Conservation (phyloP, 2,797 vertebrate species). For the Bovichtus diacanthus region DNA sequence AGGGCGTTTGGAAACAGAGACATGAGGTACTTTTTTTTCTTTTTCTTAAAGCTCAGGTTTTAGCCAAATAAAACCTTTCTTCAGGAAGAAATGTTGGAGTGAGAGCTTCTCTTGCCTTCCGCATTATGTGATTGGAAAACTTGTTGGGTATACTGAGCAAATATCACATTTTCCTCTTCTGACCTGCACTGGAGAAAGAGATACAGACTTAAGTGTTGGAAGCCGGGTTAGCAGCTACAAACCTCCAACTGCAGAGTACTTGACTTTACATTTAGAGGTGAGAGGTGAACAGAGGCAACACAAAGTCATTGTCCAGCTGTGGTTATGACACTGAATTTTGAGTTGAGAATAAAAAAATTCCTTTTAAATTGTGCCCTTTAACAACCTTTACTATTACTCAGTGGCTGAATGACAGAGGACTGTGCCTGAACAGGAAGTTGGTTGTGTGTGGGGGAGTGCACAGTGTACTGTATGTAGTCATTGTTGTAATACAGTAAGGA, state of each 20-base stretch:
- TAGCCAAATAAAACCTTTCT: neutral
- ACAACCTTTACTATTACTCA: neutral
- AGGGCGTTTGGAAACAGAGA: neutral
- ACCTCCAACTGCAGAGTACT: neutral
- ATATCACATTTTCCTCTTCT: neutral
- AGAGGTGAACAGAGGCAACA: neutral
- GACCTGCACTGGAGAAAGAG: neutral
- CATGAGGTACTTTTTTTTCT: neutral
- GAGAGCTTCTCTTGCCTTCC: conserved; percentile 33
- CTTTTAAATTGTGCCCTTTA: neutral
- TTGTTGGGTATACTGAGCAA: neutral
- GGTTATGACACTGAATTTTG: neutral
- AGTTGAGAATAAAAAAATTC: neutral
- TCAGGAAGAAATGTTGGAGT: neutral
- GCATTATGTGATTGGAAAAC: conserved; percentile 2
- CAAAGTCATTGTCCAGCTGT: neutral
- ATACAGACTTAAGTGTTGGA: neutral
- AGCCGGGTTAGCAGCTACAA: neutral
- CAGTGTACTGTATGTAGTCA: conserved; percentile 20
- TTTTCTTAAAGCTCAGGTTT: neutral
- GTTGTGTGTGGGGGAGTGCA: neutral
- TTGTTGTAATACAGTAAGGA: conserved; percentile 29
- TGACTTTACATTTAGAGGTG: neutral
- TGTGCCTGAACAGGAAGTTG: neutral
- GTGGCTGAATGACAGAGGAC: neutral